A percentile compares a stretch with the other conserved stretches of the same genome.
Evolutionary conservation across 2,797 vertebrate genomes (phyloP).

Genomic region (Chanos chanos): DNA sequence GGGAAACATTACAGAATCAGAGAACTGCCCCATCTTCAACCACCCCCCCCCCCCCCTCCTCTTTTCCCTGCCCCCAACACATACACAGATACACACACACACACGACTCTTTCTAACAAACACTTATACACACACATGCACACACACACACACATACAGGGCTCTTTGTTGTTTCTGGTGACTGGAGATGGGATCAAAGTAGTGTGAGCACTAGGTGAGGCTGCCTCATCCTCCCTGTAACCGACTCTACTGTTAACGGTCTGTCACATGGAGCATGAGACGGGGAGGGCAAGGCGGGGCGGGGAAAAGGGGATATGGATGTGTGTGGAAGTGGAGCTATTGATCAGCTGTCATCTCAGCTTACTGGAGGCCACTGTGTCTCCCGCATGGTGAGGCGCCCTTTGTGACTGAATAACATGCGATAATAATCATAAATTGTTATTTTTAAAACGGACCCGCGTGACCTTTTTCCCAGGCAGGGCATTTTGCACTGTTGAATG

Average conservation of each 20-base stretch:
- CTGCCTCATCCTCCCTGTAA: conserved; percentile 24
- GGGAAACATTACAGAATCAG: conserved; percentile 19
- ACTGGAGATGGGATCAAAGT: conserved; percentile 35
- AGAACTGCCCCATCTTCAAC: conserved; percentile 20
- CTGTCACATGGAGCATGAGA: conserved; percentile 27
- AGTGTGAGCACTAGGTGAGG: conserved; percentile 23
- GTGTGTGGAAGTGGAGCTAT: conserved; percentile 32
- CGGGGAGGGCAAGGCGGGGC: conserved; percentile 28
- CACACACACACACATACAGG: conserved; percentile 7
- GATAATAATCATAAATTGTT: too few species aligned
- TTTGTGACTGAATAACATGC: too few species aligned
- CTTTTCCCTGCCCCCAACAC: not conserved
- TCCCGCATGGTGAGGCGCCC: conserved; percentile 1
- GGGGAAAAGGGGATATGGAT: conserved; percentile 24
- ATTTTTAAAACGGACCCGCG: too few species aligned
- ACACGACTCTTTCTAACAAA: too few species aligned
- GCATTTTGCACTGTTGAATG: too few species aligned
- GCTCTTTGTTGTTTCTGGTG: conserved; percentile 34
- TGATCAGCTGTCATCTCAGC: conserved; percentile 41
- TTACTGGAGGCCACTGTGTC: conserved; percentile 21
- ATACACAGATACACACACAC: not conserved
- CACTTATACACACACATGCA: not conserved
- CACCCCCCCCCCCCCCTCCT: not conserved
- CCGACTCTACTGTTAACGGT: conserved; percentile 38
- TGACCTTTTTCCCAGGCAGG: too few species aligned